Base-by-base conservation (phyloP, 2,113 vertebrate species). In the Serilophus lunatus region DNA sequence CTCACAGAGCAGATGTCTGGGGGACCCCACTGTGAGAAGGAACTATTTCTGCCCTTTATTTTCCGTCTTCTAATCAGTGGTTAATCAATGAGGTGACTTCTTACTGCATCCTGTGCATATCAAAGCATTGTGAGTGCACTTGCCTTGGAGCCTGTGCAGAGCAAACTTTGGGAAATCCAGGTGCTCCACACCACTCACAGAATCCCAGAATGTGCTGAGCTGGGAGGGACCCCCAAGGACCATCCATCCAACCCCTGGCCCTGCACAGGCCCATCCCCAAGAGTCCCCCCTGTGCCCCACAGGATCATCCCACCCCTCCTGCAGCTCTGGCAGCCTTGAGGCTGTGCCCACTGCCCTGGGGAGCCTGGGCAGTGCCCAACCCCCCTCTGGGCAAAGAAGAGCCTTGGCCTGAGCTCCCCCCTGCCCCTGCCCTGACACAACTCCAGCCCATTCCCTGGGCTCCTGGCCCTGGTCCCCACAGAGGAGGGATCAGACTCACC, bases 41-140 rank as follows among this genome's bases (percentile, higher is more conserved):
- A 59, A 51, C 93, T 71, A 4, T 81, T 91, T 50, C 81, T 95
- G 77, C 81, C 64, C 91, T 78, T 89, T 78, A 59, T 89, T 86
- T 92, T 91, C 86, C 40, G 12, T 69, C 84, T 78, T 76, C 35
- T 78, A 74, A 90, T 96, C 93, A 93, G 89, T 45, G 29, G 18
- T 53, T 88, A 86, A 83, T 88, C 86, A 92, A 61, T 74, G 72
- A 79, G 81, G 74, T 80, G 47, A 69, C 64, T 92, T 57, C 40
- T 72, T 25, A 7, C 59, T 91, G 51, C 86, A 65, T 69, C 77
- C 68, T 2, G 18, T 70, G 86, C 69, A 24, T 78, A 4, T 61
- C 18, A 29, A 90, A 81, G 64, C 49, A 5, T 22, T 35, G 38
- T 18, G 45, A 56, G 75, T 6, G 59, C 49, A 5, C 59, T 70